Percentiles rank a stretch among this genome's conserved stretches.
Conservation (phyloP, 2,113 vertebrate genomes). For the Myiopsitta monachus region DNA sequence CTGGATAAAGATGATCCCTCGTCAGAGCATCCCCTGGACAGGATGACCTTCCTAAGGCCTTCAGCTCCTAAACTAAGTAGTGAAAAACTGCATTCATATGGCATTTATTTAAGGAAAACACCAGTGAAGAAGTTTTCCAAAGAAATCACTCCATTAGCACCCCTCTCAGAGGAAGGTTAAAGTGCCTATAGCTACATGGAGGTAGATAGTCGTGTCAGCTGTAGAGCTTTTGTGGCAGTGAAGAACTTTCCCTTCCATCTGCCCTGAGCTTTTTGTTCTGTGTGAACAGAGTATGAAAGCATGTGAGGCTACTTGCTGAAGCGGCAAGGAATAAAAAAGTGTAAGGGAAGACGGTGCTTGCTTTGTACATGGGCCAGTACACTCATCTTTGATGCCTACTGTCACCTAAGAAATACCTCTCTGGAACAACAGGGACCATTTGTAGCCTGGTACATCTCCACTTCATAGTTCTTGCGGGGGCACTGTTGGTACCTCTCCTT, state of each 20-base stretch:
- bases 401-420: neutral
- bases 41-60: neutral
- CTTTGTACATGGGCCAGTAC: neutral
- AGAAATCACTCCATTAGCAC: neutral
- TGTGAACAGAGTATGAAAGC: neutral
- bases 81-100: neutral
- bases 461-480: neutral
- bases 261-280: neutral
- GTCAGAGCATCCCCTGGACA: neutral
- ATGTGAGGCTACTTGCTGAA: neutral
- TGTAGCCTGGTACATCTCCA: neutral
- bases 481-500: neutral
- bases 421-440: neutral
- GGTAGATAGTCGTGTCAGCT: neutral
- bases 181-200: neutral
- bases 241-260: neutral
- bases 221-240: neutral
- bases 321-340: neutral
- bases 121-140: neutral
- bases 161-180: neutral
- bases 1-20: neutral
- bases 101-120: neutral
- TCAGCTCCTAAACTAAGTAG: neutral
- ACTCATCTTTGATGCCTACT: neutral
- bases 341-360: neutral